phyloP scores from a whole-genome alignment of 2,888 invertebrate genomes.

The Epicampocera succincta region DNA sequence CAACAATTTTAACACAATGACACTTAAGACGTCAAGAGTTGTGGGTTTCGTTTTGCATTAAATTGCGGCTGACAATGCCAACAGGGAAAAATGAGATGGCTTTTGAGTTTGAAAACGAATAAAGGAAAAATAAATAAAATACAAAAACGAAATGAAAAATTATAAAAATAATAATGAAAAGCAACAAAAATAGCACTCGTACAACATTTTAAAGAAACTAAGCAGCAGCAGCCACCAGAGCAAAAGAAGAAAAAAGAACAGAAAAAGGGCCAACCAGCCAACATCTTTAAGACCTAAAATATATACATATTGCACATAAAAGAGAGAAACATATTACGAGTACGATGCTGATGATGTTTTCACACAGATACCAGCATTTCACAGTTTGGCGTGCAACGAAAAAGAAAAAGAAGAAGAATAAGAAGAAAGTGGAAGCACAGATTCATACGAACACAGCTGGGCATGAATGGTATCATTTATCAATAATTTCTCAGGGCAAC shows the following conservation, averaged over 20 bases:
- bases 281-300: conserved; percentile 26
- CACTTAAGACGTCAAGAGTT: conserved; percentile 74
- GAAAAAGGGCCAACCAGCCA: conserved; percentile 21
- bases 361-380: conserved; percentile 29
- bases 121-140: conserved; percentile 16
- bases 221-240: conserved; percentile 59
- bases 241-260: conserved; percentile 31
- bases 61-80: conserved; percentile 61
- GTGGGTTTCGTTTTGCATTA: conserved; percentile 59
- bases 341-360: conserved; percentile 37
- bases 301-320: background rate
- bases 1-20: conserved; percentile 80
- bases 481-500: conserved; percentile 76
- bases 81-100: conserved; percentile 58
- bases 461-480: conserved; percentile 75
- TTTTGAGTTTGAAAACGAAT: conserved; percentile 27
- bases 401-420: conserved; percentile 10
- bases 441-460: conserved; percentile 38
- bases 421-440: conserved; percentile 5
- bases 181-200: conserved; percentile 38
- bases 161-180: conserved; percentile 4
- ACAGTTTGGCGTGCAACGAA: conserved; percentile 32
- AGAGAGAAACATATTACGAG: conserved; percentile 1
- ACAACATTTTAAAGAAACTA: conserved; percentile 52
- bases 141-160: conserved; percentile 3